A percentile compares a stretch with the other conserved stretches of the same genome.
Conservation (phyloP, 2,888 invertebrate genomes). For the Lissocephala sabroskyi region DNA sequence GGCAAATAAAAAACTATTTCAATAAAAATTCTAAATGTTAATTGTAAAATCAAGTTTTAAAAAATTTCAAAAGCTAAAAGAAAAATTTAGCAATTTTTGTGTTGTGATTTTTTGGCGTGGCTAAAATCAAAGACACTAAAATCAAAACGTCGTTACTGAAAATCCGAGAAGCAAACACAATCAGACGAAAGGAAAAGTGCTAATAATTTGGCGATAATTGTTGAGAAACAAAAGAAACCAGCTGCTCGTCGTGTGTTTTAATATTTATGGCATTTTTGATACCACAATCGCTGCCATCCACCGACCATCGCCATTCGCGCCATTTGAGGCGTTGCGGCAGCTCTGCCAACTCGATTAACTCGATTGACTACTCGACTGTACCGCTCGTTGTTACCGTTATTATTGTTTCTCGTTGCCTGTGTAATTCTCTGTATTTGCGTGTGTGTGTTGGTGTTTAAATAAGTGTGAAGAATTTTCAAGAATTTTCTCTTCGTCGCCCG, state of each 20-base stretch:
- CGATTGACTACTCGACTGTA: too few species aligned
- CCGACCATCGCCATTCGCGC: too few species aligned
- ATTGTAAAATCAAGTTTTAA: slow-evolving; percentile 23
- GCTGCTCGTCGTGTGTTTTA: too few species aligned
- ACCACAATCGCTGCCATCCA: too few species aligned
- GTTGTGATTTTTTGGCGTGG: too few species aligned
- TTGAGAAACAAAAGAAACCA: not conserved
- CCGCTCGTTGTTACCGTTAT: not conserved
- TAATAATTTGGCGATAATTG: slow-evolving; percentile 51
- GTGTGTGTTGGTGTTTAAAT: slow-evolving; percentile 31
- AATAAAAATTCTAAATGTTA: slow-evolving; percentile 27
- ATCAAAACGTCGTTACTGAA: not conserved
- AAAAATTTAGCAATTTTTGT: too few species aligned
- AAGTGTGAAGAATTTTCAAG: slow-evolving; percentile 59
- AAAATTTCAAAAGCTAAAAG: slow-evolving; percentile 18
- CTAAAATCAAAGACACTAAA: slow-evolving; percentile 1
- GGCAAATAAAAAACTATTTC: slow-evolving; percentile 11
- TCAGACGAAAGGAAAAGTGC: slow-evolving; percentile 31
- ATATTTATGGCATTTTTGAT: too few species aligned
- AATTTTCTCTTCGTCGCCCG: slow-evolving; percentile 51
- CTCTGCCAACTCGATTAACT: too few species aligned
- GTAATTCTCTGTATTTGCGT: slow-evolving; percentile 27
- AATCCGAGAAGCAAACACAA: slow-evolving; percentile 14
- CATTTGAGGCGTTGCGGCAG: too few species aligned
- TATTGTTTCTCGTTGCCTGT: slow-evolving; percentile 18